Evolutionary conservation across 2,888 invertebrate genomes (phyloP).

Genomic region (Calameuta idolon): DNA sequence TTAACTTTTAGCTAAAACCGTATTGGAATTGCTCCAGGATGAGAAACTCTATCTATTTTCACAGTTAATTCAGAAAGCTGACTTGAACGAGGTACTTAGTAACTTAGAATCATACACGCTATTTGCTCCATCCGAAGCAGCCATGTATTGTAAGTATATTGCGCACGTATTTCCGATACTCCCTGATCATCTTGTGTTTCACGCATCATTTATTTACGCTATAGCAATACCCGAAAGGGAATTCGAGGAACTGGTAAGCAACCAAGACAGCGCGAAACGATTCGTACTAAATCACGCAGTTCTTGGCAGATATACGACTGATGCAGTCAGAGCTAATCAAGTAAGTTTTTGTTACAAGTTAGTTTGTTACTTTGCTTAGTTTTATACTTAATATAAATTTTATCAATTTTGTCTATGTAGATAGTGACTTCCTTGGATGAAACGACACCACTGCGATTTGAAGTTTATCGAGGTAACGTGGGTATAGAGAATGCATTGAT

Average conservation of each 20-base stretch:
- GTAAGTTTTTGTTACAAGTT: slow-evolving; percentile 27
- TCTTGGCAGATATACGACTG: slow-evolving; percentile 61
- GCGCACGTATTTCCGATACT: background rate
- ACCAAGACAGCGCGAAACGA: slow-evolving; percentile 55
- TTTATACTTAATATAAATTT: slow-evolving; percentile 25
- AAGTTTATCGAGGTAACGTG: slow-evolving; percentile 66
- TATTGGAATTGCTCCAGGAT: slow-evolving; percentile 63
- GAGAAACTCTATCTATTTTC: slow-evolving; percentile 63
- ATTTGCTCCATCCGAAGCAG: slow-evolving; percentile 68
- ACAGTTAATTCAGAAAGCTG: slow-evolving; percentile 63
- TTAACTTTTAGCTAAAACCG: slow-evolving; percentile 60
- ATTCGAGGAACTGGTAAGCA: slow-evolving; percentile 42
- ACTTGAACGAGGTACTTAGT: slow-evolving; percentile 64
- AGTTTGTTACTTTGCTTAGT: background rate
- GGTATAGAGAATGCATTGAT: slow-evolving; percentile 68
- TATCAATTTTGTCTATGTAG: slow-evolving; percentile 28
- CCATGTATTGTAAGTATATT: slow-evolving; percentile 60
- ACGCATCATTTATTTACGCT: background rate
- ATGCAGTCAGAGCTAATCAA: slow-evolving; percentile 65
- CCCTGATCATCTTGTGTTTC: background rate
- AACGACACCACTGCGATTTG: slow-evolving; percentile 62
- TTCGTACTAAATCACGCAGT: slow-evolving; percentile 66
- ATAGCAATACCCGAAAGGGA: slow-evolving; percentile 1
- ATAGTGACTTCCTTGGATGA: slow-evolving; percentile 61
- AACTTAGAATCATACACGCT: slow-evolving; percentile 65